Base-by-base conservation (phyloP, 2,888 invertebrate genomes). In the Heliconius charithonia region DNA sequence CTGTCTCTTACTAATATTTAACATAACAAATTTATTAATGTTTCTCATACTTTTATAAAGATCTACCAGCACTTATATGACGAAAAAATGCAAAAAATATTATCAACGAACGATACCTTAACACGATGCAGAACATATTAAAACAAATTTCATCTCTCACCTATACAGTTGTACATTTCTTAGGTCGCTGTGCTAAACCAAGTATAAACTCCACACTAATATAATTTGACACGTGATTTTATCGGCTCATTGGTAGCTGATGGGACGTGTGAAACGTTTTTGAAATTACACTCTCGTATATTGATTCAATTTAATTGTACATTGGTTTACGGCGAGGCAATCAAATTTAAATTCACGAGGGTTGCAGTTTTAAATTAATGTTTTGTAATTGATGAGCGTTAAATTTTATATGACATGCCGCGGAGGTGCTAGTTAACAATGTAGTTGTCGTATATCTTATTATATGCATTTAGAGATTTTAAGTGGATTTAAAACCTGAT, bases 171-270 rank as follows among this genome's bases (percentile, higher is more conserved):
- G 69, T 72, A 45, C 22, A 73, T 66, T 22, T 65, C 73, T 67
- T 67, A 73, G 59, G 67, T 19, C 51, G 67, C 67, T 59, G 29
- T 37, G 66, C 77, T 77, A 63, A 81, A 77, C 75, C 81, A 82
- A 82, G 85, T 83, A 84, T 85, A 83, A 84, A 82, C 85, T 83
- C 84, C 83, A 86, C 83, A 85, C 83, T 82, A 82, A 85, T 82
- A 83, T 83, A 85, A 86, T 83, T 83, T 84, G 87, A 86, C 85
- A 84, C 83, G 81, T 82, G 85, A 84, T 84, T 84, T 85, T 86
- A 88, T 87, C 87, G 79, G 80, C 72, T 81, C 85, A 85, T 84
- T 84, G 84, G 84, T 78, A 84, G 83, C 83, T 82, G 83, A 75
- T 71, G 81, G 66, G 72, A 80, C 83, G 87, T 86, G 86, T 85